These are phyloP conservation scores for Bradypus variegatus DNA, from an alignment of 2,797 vertebrate species.

Conservation along the genomic window DNA sequence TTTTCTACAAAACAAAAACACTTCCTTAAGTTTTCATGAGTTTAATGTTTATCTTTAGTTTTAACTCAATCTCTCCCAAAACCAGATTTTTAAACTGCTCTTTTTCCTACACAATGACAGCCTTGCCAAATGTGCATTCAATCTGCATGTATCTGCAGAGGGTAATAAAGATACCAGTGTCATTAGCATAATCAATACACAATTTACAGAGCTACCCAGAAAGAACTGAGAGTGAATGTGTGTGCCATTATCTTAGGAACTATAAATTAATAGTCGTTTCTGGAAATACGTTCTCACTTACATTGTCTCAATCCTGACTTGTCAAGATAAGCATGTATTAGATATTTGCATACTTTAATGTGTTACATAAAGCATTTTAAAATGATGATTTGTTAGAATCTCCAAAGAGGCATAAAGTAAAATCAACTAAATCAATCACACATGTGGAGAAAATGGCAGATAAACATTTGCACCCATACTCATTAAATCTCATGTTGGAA, in stretches of 20 bases:
- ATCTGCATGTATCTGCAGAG: slow-evolving; percentile 75
- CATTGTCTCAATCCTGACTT: slow-evolving; percentile 46
- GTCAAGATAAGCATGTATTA: slow-evolving; percentile 33
- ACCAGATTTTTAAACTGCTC: slow-evolving; percentile 6
- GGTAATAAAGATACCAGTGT: slow-evolving; percentile 72
- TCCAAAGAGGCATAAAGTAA: slow-evolving; percentile 57
- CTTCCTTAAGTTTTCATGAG: slow-evolving; percentile 59
- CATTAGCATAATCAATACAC: slow-evolving; percentile 81
- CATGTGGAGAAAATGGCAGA: neutral
- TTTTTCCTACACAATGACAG: slow-evolving; percentile 62
- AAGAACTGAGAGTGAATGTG: slow-evolving; percentile 71
- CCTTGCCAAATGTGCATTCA: slow-evolving; percentile 67
- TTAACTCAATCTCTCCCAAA: slow-evolving; percentile 61
- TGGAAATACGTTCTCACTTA: slow-evolving; percentile 59
- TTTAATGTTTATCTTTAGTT: slow-evolving; percentile 59
- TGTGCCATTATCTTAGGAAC: slow-evolving; percentile 69
- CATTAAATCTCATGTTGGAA: neutral
- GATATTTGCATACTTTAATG: slow-evolving; percentile 19
- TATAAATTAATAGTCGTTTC: slow-evolving; percentile 72
- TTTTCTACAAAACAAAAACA: slow-evolving; percentile 65
- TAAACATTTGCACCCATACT: neutral
- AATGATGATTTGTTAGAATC: slow-evolving; percentile 46
- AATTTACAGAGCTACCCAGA: slow-evolving; percentile 76
- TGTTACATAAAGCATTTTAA: neutral
- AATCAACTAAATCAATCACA: slow-evolving; percentile 59